Percentiles rank a stretch among this genome's conserved stretches.
These are phyloP conservation scores for Cryptophagus acutangulus DNA, from an alignment of 2,888 invertebrate species.

Conservation along the genomic window DNA sequence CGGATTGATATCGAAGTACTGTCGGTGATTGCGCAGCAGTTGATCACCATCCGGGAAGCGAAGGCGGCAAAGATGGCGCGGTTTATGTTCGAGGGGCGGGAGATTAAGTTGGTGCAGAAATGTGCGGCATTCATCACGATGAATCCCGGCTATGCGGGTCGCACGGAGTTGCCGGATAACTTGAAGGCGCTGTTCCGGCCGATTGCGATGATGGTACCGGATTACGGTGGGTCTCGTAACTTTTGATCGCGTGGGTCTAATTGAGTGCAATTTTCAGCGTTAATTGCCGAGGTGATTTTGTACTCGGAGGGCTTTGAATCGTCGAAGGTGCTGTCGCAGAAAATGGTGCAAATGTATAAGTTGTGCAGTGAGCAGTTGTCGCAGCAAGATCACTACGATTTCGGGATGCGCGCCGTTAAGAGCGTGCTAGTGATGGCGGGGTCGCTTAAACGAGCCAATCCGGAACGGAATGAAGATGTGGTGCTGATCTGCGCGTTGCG, in stretches of 20 bases:
- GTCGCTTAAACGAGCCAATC: constrained; percentile 76
- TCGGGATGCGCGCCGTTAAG: constrained; percentile 91
- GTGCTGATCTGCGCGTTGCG: constrained; percentile 79
- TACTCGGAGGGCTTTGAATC: constrained; percentile 91
- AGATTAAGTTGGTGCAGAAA: constrained; percentile 73
- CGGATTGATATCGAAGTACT: constrained; percentile 86
- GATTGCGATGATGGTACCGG: constrained; percentile 89
- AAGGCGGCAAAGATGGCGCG: constrained; percentile 62
- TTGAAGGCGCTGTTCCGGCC: constrained; percentile 82
- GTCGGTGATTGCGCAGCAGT: constrained; percentile 84
- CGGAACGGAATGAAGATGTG: constrained; percentile 78
- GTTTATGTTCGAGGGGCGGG: constrained; percentile 87
- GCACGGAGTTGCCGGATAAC: constrained; percentile 85
- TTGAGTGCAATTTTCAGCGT: constrained; percentile 47
- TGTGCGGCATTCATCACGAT: constrained; percentile 88
- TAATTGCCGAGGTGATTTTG: constrained; percentile 88
- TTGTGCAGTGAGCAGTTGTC: constrained; percentile 86
- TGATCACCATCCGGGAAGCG: constrained; percentile 83
- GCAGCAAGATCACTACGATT: constrained; percentile 90
- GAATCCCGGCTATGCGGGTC: constrained; percentile 89
- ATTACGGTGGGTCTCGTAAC: constrained; percentile 66
- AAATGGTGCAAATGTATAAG: constrained; percentile 92
- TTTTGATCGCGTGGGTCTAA: too few species aligned
- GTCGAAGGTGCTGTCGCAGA: constrained; percentile 78
- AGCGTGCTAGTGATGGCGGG: constrained; percentile 92